Base-by-base conservation (phyloP, 92 coral and sea anemone genomes). In the Porites rus region DNA sequence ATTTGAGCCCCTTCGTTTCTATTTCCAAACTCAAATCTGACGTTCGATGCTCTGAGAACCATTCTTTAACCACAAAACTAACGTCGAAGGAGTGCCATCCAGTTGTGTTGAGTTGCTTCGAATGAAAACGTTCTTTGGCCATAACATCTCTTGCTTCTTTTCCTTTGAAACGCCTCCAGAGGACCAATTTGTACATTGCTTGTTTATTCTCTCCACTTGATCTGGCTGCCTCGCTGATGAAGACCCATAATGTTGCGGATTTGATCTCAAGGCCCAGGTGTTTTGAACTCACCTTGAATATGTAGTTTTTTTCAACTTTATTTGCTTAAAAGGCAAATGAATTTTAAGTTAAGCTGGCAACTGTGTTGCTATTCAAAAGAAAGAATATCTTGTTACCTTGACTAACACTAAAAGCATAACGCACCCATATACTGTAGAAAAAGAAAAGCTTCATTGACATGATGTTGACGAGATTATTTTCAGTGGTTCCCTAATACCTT, bases 161-260 rank as follows among this genome's bases (percentile, higher is more conserved):
- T 10, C 50, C 17, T 43, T 51, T 16, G 79, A 60, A 74, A 14
- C 22, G 51, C 63, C 24, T 83, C 53, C 74, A 74, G 0, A 83
- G 25, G 21, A 17, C n/a, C 25, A 83, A 17, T 14, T 61, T 12
- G 18, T 75, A 7, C 25, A n/a, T 17, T 7, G 24, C 51, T 51
- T 20, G 61, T 24, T 58, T 22, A 18, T 46, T 51, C 5, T 11
- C 50, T 19, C 50, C 72, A 46, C 25, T 28, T 3, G 87, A 61
- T 53, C 22, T 73, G 10, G 79, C 16, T 9, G 52, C 16, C 13
- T 63, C 72, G 6, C 3, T 21, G 7, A 83, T 51, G 65, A n/a
- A 64, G 31, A 83, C 46, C 87, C 87, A 83, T 68, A 83, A 64
- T 51, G 63, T 63, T 17, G 87, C 80, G 46, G 87, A 73, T 62